Conservation (phyloP, 1,140 invertebrate species). For the Nebria ingens region DNA sequence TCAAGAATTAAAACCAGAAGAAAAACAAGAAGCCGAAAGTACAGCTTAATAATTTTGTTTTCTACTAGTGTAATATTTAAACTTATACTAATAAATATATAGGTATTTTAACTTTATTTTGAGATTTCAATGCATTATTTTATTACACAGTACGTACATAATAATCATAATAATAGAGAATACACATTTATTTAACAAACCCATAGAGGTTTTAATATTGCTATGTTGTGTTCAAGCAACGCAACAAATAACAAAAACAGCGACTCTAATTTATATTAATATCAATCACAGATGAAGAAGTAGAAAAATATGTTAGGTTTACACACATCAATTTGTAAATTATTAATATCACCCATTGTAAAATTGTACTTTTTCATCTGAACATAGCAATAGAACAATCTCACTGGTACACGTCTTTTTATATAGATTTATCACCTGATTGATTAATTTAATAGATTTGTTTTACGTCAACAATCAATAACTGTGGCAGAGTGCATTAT, state of each 20-base stretch:
- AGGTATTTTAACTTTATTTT: too few species aligned
- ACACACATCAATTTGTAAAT: not conserved
- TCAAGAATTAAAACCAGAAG: conserved; percentile 18
- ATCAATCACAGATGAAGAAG: not conserved
- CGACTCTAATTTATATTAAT: not conserved
- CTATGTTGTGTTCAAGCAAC: too few species aligned
- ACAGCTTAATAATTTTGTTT: not conserved
- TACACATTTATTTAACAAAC: too few species aligned
- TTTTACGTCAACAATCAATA: too few species aligned
- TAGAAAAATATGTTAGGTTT: not conserved
- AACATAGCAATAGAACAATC: not conserved
- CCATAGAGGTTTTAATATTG: not conserved
- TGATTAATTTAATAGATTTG: too few species aligned
- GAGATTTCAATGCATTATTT: too few species aligned
- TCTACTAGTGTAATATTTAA: not conserved
- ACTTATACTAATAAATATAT: not conserved
- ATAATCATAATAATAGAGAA: too few species aligned
- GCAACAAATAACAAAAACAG: too few species aligned
- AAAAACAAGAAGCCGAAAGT: conserved; percentile 11
- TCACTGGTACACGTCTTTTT: too few species aligned
- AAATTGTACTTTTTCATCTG: not conserved
- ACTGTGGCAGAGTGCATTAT: too few species aligned
- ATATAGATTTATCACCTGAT: too few species aligned
- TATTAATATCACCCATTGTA: not conserved
- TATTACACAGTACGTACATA: too few species aligned